phyloP scores from a whole-genome alignment of 1,140 invertebrate species.

The Thrips palmi region DNA sequence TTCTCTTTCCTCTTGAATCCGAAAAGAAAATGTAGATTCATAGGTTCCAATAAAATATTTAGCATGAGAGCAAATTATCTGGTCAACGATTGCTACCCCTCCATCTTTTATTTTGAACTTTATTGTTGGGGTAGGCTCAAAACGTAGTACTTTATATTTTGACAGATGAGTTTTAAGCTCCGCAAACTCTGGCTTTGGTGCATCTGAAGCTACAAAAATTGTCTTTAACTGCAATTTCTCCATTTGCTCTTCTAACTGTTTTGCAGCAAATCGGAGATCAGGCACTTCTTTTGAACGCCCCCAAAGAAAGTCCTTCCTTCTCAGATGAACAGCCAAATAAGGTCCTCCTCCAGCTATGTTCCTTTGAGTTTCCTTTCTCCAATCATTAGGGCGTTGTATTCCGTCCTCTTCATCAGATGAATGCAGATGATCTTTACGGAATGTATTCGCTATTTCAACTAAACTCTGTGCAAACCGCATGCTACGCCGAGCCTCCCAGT shows the following conservation, averaged over 20 bases:
- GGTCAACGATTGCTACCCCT: conserved; percentile 84
- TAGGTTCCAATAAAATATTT: conserved; percentile 77
- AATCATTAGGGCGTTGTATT: conserved; percentile 33
- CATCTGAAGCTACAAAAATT: conserved; percentile 75
- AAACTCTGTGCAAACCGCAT: conserved; percentile 72
- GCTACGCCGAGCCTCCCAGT: conserved; percentile 76
- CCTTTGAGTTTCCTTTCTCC: conserved; percentile 36
- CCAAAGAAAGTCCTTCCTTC: conserved; percentile 65
- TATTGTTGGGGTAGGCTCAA: conserved; percentile 23
- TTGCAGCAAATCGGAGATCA: conserved; percentile 42
- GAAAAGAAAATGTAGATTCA: conserved; percentile 88
- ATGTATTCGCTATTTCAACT: conserved; percentile 46
- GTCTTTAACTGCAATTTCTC: conserved; percentile 35
- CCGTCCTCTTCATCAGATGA: conserved; percentile 44
- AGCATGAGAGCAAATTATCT: conserved; percentile 83
- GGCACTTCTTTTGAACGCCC: conserved; percentile 49
- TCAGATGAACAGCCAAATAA: conserved; percentile 64
- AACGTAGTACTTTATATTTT: conserved; percentile 29
- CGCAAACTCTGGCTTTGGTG: conserved; percentile 31
- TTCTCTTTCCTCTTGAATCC: conserved; percentile 94
- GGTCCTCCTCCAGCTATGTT: conserved; percentile 44
- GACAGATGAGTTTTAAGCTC: conserved; percentile 26
- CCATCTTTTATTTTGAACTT: conserved; percentile 53
- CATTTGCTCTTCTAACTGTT: conserved; percentile 44
- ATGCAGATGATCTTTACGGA: conserved; percentile 43